phyloP scores from a whole-genome alignment of 2,888 invertebrate species.

The Pyrrhosoma nymphula region DNA sequence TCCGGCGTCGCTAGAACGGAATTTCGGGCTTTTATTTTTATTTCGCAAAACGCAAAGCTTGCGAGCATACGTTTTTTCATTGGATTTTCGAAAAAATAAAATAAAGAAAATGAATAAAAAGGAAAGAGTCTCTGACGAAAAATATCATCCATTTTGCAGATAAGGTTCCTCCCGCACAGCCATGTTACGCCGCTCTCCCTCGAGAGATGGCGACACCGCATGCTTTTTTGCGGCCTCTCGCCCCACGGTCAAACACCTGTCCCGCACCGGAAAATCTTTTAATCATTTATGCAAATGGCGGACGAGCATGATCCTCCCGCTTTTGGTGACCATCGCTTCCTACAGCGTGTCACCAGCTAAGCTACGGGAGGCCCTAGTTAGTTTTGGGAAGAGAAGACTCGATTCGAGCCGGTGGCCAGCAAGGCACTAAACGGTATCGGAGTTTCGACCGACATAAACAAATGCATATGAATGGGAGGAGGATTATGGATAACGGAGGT shows the following conservation, averaged over 20 bases:
- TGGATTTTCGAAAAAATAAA: too few species aligned
- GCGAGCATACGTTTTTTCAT: too few species aligned
- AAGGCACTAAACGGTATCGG: background rate
- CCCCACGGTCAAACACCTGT: too few species aligned
- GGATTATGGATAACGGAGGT: background rate
- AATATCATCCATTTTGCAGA: background rate
- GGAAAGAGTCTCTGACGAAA: background rate
- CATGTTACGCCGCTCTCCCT: background rate
- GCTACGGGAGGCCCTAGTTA: background rate
- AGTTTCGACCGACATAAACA: background rate
- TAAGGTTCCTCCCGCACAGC: background rate
- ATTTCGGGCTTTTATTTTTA: background rate
- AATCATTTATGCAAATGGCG: slow-evolving; percentile 10
- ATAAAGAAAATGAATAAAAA: too few species aligned
- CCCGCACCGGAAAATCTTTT: background rate
- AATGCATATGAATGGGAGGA: background rate
- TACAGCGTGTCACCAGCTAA: too few species aligned
- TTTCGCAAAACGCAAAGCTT: background rate
- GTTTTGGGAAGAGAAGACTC: background rate
- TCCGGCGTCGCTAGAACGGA: background rate
- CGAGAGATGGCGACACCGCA: background rate
- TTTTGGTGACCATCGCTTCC: too few species aligned
- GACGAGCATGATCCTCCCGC: background rate
- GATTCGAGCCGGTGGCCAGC: background rate
- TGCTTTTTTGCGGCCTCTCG: too few species aligned